These are phyloP conservation scores for Margarornis squamiger DNA, from an alignment of 2,797 vertebrate genomes.

Conservation along the genomic window DNA sequence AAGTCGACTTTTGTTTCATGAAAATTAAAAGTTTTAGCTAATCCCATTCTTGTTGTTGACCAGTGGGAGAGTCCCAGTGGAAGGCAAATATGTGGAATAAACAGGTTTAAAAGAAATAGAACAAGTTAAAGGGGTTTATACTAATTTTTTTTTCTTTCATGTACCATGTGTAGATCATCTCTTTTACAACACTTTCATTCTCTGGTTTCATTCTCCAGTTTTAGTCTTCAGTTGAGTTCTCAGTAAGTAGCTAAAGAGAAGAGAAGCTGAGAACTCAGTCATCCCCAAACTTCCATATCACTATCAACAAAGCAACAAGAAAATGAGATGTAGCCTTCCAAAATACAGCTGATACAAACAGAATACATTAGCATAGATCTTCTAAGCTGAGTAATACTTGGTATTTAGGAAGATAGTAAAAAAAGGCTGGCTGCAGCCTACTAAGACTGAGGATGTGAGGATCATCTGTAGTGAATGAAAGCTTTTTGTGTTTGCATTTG, in stretches of 20 bases:
- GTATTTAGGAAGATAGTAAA: not conserved
- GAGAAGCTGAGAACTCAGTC: not conserved
- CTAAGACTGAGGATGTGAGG: not conserved
- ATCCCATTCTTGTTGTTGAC: not conserved
- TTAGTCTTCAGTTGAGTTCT: not conserved
- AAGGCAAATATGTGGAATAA: not conserved
- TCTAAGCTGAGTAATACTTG: not conserved
- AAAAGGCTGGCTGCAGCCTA: not conserved
- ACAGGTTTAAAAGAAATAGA: not conserved
- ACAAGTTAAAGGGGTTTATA: not conserved
- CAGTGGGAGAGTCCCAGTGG: not conserved
- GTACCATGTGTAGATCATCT: rapidly evolving
- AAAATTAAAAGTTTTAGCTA: not conserved
- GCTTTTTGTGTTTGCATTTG: not conserved
- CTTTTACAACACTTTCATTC: not conserved
- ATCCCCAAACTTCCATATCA: not conserved
- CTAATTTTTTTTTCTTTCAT: not conserved
- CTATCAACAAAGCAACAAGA: not conserved
- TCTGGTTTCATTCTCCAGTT: not conserved
- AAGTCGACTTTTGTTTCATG: not conserved
- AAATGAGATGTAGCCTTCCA: not conserved
- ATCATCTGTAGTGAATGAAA: not conserved
- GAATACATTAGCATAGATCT: not conserved
- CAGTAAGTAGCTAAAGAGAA: not conserved
- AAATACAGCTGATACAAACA: not conserved